Base-by-base conservation (phyloP, 2,113 vertebrate species). In the Solenodon paradoxus region DNA sequence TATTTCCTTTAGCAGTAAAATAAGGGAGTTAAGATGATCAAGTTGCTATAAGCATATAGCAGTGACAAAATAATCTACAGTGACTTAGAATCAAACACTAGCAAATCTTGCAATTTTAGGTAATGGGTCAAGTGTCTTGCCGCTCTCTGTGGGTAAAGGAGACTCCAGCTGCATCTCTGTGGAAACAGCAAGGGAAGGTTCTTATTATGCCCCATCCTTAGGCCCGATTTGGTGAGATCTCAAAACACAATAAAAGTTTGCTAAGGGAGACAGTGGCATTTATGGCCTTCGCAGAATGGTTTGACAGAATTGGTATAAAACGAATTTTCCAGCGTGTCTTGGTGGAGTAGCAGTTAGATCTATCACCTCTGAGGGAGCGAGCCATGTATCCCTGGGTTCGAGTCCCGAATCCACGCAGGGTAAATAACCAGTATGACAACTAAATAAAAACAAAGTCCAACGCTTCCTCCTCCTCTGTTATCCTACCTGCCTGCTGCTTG, bases 141-240 rank as follows among this genome's bases (percentile, higher is more conserved):
- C 17, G 49, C 68, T 90, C 13, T 24, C 3, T 20, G 53, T 35
- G 32, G 5, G 19, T 15, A 0, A 32, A 0, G 32, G 35, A 53
- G 51, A 20, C 35, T 13, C n/a, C 2, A 4, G 0, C 81, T 55
- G 16, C 5, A 1, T 40, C 38, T 8, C 0, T 5, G 7, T 42
- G 15, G 40, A 42, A 47, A 20, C 32, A 4, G 7, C 1, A 7
- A 40, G 4, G 32, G 24, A 38, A 20, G 0, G 15, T 28, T 42
- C 16, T 74, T 10, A 22, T 66, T 15, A 15, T 26, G 19, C 15
- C 16, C n/a, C 24, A 40, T 5, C 12, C 26, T 69, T n/a, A 26
- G 2, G 2, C 9, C 6, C 24, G 42, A 7, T 35, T 51, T 22
- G 19, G 42, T 32, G 7, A 26, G 42, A 16, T 53, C 30, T 16